Evolutionary conservation across 2,888 invertebrate genomes (phyloP), one percentile per base, ranked within the genome.

Genomic region (Drosophila niveifrons): DNA sequence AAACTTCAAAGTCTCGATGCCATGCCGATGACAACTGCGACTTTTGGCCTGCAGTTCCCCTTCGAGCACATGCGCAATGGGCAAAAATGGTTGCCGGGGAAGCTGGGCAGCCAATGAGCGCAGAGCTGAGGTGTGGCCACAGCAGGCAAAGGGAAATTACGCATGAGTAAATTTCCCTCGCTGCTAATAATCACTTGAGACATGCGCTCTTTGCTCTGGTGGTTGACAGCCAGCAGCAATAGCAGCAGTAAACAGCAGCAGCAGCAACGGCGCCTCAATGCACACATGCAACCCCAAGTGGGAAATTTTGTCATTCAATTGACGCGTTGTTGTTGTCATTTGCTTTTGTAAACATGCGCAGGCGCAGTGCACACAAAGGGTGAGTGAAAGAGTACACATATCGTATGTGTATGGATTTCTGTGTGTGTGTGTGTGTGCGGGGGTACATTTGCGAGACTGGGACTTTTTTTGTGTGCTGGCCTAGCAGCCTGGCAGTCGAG

Each of bases 161-260:
- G 79, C 91, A 80, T 89, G 82, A 86, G 80, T 85, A 80, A 82
- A 81, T 82, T 86, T 85, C 83, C 90, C 77, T 67, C 72, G 83
- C 88, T 75, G 88, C 76, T 72, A 78, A 85, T 90, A 90, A 91
- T 91, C 91, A 90, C 82, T 85, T 75, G 74, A 81, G 85, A 88
- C 90, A 80, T 88, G 91, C 91, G 91, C 90, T 72, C 55, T 55
- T 13, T 18, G 13, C 13, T 23, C 4, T 34, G 31, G 55, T 56
- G 44, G 55, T 56, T 17, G 55, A 23, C 23, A 23, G 41, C 31
- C 50, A 50, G 29, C 17, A 29, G 31, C 15, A n/a, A n/a, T n/a
- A 13, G 28, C 23, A 23, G 23, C 23, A 23, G 23, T 1, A 31
- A 10, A 9, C 31, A 31, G 31, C 8, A 10, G 15, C 39, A 41